These are phyloP conservation scores for Echiichthys vipera DNA, from an alignment of 2,797 vertebrate genomes.

Conservation along the genomic window DNA sequence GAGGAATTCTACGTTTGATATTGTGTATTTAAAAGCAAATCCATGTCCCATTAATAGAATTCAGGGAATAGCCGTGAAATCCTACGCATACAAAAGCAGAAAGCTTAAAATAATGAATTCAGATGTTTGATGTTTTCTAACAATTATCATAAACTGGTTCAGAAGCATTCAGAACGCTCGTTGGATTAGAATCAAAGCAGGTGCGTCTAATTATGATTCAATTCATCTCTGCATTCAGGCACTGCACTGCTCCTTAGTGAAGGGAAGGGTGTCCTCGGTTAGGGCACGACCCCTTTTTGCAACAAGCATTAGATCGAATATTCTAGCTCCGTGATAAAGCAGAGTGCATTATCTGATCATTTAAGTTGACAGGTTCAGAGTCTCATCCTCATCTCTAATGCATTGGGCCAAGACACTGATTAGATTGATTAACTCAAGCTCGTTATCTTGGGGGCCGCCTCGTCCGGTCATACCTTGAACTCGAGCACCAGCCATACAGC, in stretches of 20 bases:
- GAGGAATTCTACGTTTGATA: not conserved
- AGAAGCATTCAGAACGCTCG: not conserved
- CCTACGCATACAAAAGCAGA: not conserved
- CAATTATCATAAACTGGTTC: not conserved
- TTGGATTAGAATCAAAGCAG: not conserved
- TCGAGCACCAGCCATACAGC: not conserved
- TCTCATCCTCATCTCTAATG: constrained; percentile 17
- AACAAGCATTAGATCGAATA: not conserved
- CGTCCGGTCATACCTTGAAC: constrained; percentile 7
- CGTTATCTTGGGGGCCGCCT: constrained; percentile 10
- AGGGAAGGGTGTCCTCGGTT: not conserved
- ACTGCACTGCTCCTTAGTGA: not conserved
- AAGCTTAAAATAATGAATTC: not conserved
- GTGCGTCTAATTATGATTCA: not conserved
- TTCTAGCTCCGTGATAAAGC: not conserved
- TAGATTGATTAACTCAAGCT: constrained; percentile 35
- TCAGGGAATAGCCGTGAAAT: not conserved
- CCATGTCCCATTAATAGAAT: no score
- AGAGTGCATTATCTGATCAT: constrained; percentile 19
- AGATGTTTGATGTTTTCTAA: not conserved
- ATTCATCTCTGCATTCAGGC: not conserved
- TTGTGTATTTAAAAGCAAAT: not conserved
- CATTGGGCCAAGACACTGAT: constrained; percentile 11
- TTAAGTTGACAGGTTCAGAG: not conserved
- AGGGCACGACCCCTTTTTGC: not conserved